Conservation (phyloP, 53 echinoderm and acorn worm genomes). For the Holothuria scabra region DNA sequence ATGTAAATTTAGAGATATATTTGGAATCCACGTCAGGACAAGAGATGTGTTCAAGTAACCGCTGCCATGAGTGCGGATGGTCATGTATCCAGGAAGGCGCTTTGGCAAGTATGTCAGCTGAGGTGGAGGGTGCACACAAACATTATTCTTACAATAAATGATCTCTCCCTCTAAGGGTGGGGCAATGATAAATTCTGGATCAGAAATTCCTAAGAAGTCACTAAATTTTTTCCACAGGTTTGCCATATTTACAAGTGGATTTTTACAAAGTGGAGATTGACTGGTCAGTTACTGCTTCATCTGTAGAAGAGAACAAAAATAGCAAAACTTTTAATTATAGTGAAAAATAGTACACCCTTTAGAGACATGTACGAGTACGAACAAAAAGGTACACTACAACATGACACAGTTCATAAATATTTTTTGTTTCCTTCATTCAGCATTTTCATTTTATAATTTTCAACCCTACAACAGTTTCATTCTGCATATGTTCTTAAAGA, state of each 20-base stretch:
- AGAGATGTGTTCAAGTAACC: conserved; percentile 71
- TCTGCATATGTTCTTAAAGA: too few relatives aligned
- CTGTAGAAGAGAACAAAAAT: too few relatives aligned
- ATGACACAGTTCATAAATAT: too few relatives aligned
- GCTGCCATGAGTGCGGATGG: conserved; percentile 85
- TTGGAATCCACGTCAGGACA: conserved; percentile 96
- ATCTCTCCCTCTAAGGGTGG: conserved; percentile 98
- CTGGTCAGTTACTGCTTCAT: too few relatives aligned
- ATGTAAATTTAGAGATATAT: conserved; percentile 75
- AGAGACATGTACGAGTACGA: too few relatives aligned
- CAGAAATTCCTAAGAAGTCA: conserved; percentile 91
- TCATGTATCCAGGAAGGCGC: conserved; percentile 91
- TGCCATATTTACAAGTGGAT: conserved; percentile 55
- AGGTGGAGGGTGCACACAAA: conserved; percentile 96
- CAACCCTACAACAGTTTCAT: too few relatives aligned
- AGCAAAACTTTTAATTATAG: too few relatives aligned
- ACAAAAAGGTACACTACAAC: too few relatives aligned
- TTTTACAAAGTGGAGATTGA: not conserved
- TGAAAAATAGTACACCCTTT: too few relatives aligned
- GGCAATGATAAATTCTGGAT: conserved; percentile 81
- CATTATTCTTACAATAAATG: conserved; percentile 99
- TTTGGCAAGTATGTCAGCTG: conserved; percentile 69
- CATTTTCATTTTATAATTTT: too few relatives aligned
- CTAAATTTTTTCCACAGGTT: conserved; percentile 85
- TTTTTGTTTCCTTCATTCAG: too few relatives aligned